Base-by-base conservation (phyloP, 2,113 vertebrate genomes). In the Puma concolor region DNA sequence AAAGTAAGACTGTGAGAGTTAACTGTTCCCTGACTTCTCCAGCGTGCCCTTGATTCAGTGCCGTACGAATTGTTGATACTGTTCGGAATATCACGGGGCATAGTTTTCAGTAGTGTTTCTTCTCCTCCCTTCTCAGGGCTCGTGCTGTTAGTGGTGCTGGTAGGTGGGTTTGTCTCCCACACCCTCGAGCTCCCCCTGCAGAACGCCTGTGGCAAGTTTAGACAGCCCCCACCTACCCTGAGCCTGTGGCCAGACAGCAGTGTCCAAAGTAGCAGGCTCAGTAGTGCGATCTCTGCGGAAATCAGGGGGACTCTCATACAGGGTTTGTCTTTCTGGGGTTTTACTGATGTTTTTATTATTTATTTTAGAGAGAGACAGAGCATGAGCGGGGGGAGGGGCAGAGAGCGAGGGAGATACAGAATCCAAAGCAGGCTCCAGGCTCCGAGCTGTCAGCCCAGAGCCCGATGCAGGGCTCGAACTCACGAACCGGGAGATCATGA, bases 1-100 rank as follows among this genome's bases (percentile, higher is more conserved):
- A 82, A 99, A 99, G 99, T 99, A 98, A 98, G 99, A 54, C 98
- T 90, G 0, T 0, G 2, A 7, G 31, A 19, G 25, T 2, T 11
- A 0, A 2, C 16, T 0, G 0, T 2, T 52, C 5, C 4, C 54
- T 5, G 41, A 2, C 17, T 4, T 11, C 4, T n/a, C 67, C 54
- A 2, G 3, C 0, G 48, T 29, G 4, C 36, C 0, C 67, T 2
- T 1, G 33, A 12, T 16, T 60, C 57, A 4, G 8, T 2, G 84
- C 33, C 15, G 15, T 12, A 23, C 9, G 36, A 10, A 27, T 7
- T 27, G 50, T 50, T 50, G 23, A 6, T 25, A 0, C 57, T 19
- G 29, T 19, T 72, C 1, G 3, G 21, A 66, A 10, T 44, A 15
- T 50, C 12, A 4, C 0, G 33, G 76, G 33, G 27, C n/a, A 0